Base-by-base conservation (phyloP, 1,140 invertebrate genomes). In the silkworm (Bombyx mori) region DNA sequence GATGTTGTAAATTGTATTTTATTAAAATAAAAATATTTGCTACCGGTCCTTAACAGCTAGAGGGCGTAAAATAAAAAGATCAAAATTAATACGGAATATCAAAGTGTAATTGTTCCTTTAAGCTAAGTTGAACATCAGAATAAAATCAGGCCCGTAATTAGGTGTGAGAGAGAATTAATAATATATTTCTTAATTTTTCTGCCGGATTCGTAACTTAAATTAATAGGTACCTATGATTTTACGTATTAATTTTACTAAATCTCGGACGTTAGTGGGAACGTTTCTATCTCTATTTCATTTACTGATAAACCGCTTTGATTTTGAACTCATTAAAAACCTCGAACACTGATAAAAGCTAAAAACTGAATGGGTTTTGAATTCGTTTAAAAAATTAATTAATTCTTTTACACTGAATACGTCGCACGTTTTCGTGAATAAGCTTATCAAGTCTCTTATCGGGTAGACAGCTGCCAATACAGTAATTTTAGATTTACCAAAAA, bases 401-500 rank as follows among this genome's bases (percentile, higher is more conserved):
- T 35, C 2, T 35, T 35, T 35, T 35, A 35, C 26, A 35, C 26
- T 35, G 26, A 35, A 35, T 35, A 35, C 26, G 26, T 35, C 26
- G 26, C 26, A 35, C 26, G 54, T 54, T 22, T 48, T 63, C 69
- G 63, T 66, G 66, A 66, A 73, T 73, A 70, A 66, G 26, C 62
- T 66, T 68, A 66, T 69, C 61, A 66, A 57, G 64, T 68, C 52
- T 42, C 58, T 68, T 65, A 65, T 66, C 60, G 56, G 47, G 56
- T 10, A 10, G 60, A 53, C 71, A 73, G 71, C 69, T 74, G 71
- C 65, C 61, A 63, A 56, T 74, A 65, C 58, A 65, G 52, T 74
- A 66, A 68, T 68, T 65, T 61, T 63, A 61, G 69, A 74, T 71
- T 71, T 66, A 62, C 55, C 50, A 54, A 64, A 65, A 73, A 69